Conservation (phyloP, 2,888 invertebrate genomes). For the Glaucopsyche alexis region DNA sequence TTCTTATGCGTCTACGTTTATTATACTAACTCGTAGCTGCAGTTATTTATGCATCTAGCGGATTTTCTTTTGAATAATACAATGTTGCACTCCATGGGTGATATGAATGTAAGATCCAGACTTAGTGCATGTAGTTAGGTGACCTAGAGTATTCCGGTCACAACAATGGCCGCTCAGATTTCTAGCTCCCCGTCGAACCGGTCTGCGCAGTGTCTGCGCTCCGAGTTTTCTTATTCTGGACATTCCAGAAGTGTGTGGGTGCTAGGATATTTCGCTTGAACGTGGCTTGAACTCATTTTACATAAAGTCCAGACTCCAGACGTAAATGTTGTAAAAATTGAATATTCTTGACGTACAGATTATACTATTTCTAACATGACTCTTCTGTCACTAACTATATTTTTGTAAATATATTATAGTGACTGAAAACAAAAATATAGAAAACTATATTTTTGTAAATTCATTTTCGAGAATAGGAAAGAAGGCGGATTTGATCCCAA, state of each 20-base stretch:
- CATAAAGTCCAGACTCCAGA: not conserved
- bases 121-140: conserved; percentile 39
- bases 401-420: too few species aligned
- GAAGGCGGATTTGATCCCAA: too few species aligned
- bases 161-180: conserved; percentile 65
- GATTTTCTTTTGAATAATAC: not conserved
- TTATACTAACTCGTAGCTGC: too few species aligned
- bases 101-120: conserved; percentile 26
- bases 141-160: conserved; percentile 51
- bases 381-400: too few species aligned
- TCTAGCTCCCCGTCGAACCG: conserved; percentile 58
- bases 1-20: too few species aligned
- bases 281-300: not conserved
- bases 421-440: too few species aligned
- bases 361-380: too few species aligned
- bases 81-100: conserved; percentile 3
- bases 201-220: conserved; percentile 42
- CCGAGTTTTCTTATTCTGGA: conserved; percentile 41
- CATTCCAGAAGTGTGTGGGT: conserved; percentile 34
- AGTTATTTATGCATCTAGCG: not conserved
- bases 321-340: too few species aligned
- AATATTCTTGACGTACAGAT: too few species aligned
- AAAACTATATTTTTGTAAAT: too few species aligned
- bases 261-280: conserved; percentile 15
- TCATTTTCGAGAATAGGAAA: too few species aligned